Base-by-base conservation (phyloP, 2,797 vertebrate genomes). In the Labeo calbasu region DNA sequence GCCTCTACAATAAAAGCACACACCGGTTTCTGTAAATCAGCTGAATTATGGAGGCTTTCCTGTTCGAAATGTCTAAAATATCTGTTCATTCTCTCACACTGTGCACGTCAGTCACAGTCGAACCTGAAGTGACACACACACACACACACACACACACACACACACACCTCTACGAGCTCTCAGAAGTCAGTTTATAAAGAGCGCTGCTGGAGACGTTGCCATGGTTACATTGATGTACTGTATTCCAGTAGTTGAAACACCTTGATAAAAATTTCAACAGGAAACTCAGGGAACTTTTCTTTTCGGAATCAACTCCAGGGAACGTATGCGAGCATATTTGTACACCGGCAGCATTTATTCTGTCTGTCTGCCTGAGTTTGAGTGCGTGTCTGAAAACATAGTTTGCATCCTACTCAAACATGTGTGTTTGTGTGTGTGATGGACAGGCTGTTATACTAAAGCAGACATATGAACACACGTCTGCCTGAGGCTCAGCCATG, bases 221-320 rank as follows among this genome's bases (percentile, higher is more conserved):
- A 81, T 86, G 87, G 87, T 84, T 82, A 84, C 63, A 73, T 15
- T 50, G 70, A 84, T 82, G 81, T 73, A 71, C 51, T 82, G 71
- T 81, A 82, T 46, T 53, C 57, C 66, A 36, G 25, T 50, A 80
- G 53, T 48, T 84, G 83, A 72, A 85, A 85, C 77, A 80, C 32
- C 66, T 79, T 72, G 25, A 83, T 86, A 43, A 72, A 84, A 83
- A 63, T 69, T 79, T 73, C 48, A 85, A 68, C 43, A 70, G 65
- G 65, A 80, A 86, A 77, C 69, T 77, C 51, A 48, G 11, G 14
- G 36, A 83, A 84, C 28, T 55, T 70, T 68, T 69, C 59, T 40
- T 32, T 78, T 71, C 13, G 53, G 53, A 43, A 65, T 17, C 25
- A 32, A 65, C 61, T 65, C 61, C 25, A 63, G 59, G 59, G 23